Conservation (phyloP, 1,140 invertebrate genomes). For the Lasioglossum albipes region DNA sequence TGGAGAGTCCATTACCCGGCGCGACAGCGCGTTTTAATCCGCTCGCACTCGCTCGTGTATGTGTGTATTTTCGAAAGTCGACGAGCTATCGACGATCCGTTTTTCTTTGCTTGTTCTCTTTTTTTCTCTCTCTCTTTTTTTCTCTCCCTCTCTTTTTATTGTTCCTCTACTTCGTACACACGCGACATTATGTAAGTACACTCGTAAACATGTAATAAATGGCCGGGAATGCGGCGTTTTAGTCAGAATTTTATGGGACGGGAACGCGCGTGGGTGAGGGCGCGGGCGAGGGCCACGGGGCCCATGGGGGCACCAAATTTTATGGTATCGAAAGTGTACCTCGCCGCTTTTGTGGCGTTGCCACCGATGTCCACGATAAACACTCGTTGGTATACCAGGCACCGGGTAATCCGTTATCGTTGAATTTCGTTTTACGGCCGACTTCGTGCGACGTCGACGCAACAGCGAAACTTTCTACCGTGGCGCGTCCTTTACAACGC, state of each 20-base stretch:
- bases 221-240: conserved; percentile 50
- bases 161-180: conserved; percentile 19
- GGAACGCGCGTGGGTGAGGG: conserved; percentile 49
- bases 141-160: not conserved
- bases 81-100: conserved; percentile 2
- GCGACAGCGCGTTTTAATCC: not conserved
- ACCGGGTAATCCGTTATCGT: conserved; percentile 52
- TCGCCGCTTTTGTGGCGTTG: conserved; percentile 4
- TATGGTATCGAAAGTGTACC: conserved; percentile 33
- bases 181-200: conserved; percentile 54
- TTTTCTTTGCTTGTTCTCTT: not conserved
- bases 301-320: conserved; percentile 29
- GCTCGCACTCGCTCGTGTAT: not conserved
- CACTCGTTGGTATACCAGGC: conserved; percentile 37
- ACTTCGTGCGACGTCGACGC: not conserved
- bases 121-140: not conserved
- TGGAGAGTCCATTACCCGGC: conserved; percentile 6
- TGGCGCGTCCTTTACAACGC: not conserved
- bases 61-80: conserved; percentile 25
- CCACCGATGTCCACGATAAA: conserved; percentile 44
- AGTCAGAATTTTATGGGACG: conserved; percentile 55
- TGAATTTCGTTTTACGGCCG: conserved; percentile 31
- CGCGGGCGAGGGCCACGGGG: conserved; percentile 1
- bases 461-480: not conserved
- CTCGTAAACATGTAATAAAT: conserved; percentile 55